Evolutionary conservation across 53 echinoderm and acorn worm species (phyloP).

Genomic region (Paelopatides confundens): DNA sequence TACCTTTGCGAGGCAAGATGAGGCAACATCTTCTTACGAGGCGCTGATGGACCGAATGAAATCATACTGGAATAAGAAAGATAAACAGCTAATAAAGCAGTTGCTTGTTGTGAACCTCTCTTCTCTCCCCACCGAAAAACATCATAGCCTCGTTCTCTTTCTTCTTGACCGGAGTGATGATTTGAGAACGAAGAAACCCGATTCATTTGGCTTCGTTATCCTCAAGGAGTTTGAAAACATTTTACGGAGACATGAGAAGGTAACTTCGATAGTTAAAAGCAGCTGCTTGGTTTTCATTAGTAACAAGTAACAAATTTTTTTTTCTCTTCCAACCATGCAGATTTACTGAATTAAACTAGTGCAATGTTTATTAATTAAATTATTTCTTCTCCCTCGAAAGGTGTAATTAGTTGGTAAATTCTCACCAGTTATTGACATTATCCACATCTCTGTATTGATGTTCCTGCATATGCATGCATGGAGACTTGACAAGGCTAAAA

Average conservation of each 20-base stretch:
- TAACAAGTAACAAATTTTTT: too few species aligned
- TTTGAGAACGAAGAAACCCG: conserved; percentile 77
- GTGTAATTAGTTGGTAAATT: too few species aligned
- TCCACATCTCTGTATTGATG: too few species aligned
- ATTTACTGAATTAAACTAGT: too few species aligned
- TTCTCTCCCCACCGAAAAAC: conserved; percentile 8
- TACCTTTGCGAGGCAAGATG: neutral
- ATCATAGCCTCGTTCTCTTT: conserved; percentile 73
- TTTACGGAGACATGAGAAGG: conserved; percentile 43
- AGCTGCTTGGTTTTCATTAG: too few species aligned
- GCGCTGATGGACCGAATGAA: conserved; percentile 51
- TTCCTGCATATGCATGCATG: too few species aligned
- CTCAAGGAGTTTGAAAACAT: conserved; percentile 72
- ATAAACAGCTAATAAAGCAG: conserved; percentile 44
- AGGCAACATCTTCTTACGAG: neutral
- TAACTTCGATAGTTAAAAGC: neutral
- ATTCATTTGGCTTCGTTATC: conserved; percentile 68
- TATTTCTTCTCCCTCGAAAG: too few species aligned
- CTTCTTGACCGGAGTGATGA: conserved; percentile 80
- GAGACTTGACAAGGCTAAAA: too few species aligned
- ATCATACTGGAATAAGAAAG: conserved; percentile 44
- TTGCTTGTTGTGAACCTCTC: conserved; percentile 6
- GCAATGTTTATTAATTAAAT: too few species aligned
- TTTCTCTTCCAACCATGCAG: too few species aligned
- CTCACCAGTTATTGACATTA: too few species aligned